Evolutionary conservation across 2,113 vertebrate genomes (phyloP), one percentile per base, ranked within the genome.

Genomic region (Bufo bufo): DNA sequence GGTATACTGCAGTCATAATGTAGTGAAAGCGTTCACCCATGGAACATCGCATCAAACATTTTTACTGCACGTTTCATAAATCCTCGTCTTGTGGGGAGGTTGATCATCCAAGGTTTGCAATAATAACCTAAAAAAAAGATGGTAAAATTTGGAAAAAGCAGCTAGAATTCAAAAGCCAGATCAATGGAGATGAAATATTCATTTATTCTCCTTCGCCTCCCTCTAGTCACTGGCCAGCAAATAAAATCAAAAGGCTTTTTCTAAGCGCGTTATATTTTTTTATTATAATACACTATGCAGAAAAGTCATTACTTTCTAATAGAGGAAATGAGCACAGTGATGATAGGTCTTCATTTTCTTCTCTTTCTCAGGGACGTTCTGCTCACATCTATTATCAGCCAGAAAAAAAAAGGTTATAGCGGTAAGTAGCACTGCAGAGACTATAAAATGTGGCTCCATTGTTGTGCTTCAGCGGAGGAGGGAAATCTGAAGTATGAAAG

Each of bases 61-160:
- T 80, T 87, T 83, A 88, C 69, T 52, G 47, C 69, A 20, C n/a
- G 56, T 77, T 88, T 66, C 87, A 88, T 88, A 88, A 88, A 88
- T 88, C 87, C 74, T 82, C 80, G 19, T 63, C 83, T 83, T 59
- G 80, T 33, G 69, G 69, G 87, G 69, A 66, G 17, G 71, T 1
- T 66, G 56, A 16, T 16, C 66, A 84, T 77, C 45, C 80, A 59
- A 77, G 71, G 80, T 77, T 84, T 83, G 69, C 59, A 77, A 84
- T 83, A 88, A 88, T 65, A 65, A 65, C 77, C 33, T 23, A 20
- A 17, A 81, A 81, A 87, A 87, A 59, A 10, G 4, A 16, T 3
- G 43, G 13, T 0, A 58, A 87, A 58, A 59, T 85, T 58, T 61
- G 43, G 16, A 6, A 19, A 47, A 77, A 77, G 74, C 8, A 5